A percentile compares a stretch with the other conserved stretches of the same genome.
Conservation (phyloP, 2,888 invertebrate species). For the Rhorus exstirpatorius region DNA sequence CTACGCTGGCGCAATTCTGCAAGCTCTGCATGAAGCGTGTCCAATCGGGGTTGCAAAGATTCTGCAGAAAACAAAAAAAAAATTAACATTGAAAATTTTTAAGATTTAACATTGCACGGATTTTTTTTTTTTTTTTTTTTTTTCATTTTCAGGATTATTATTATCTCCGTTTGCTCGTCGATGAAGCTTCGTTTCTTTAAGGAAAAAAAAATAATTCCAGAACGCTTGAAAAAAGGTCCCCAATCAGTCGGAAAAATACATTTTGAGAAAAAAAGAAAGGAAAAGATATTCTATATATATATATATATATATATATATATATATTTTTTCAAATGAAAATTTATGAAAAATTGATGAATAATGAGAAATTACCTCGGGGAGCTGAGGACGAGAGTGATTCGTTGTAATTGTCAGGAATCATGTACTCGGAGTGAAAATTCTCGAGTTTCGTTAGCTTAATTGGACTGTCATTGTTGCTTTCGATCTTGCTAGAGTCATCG, state of each 20-base stretch:
- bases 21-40: constrained; percentile 91
- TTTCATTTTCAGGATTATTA: background rate
- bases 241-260: too few species aligned
- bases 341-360: background rate
- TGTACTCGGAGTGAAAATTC: constrained; percentile 81
- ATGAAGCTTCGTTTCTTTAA: background rate
- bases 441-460: constrained; percentile 80
- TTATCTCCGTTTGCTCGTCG: background rate
- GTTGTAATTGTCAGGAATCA: constrained; percentile 79
- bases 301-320: background rate
- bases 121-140: background rate
- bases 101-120: too few species aligned
- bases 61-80: constrained; percentile 76
- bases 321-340: background rate
- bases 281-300: too few species aligned
- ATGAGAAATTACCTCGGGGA: constrained; percentile 73
- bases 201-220: background rate
- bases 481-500: constrained; percentile 77
- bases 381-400: constrained; percentile 75
- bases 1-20: constrained; percentile 91
- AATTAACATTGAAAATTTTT: too few species aligned
- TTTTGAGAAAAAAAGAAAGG: too few species aligned
- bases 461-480: constrained; percentile 70
- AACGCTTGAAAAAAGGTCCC: too few species aligned
- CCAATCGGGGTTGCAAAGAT: constrained; percentile 89